Evolutionary conservation across 2,888 invertebrate species (phyloP).

Genomic region (Acanthosepion lycidas): DNA sequence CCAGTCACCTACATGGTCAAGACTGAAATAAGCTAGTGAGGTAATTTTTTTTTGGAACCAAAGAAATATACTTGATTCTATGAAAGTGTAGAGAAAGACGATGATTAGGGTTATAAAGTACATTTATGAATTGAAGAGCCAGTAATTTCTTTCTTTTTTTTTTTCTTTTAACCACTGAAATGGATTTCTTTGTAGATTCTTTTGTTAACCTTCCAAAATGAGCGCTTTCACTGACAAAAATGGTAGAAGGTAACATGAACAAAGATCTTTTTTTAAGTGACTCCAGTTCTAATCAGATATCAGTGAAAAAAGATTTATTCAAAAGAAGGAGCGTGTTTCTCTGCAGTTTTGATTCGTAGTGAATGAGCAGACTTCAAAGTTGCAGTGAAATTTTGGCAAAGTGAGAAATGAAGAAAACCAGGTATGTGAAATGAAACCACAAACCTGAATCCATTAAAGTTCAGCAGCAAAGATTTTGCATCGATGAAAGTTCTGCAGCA

Average conservation of each 20-base stretch:
- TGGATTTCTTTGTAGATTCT: neutral
- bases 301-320: too few species aligned
- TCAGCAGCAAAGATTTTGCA: neutral
- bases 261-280: too few species aligned
- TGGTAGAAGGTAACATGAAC: too few species aligned
- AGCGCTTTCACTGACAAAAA: too few species aligned
- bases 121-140: neutral
- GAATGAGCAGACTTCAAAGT: neutral
- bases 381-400: neutral
- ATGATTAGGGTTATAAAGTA: neutral
- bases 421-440: slow-evolving; percentile 20
- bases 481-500: neutral
- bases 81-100: too few species aligned
- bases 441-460: neutral
- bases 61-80: too few species aligned
- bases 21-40: too few species aligned
- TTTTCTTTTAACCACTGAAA: neutral
- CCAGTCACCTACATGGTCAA: too few species aligned
- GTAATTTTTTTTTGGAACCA: too few species aligned
- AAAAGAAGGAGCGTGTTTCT: too few species aligned
- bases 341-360: too few species aligned
- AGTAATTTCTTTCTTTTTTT: neutral
- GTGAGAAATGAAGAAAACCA: neutral
- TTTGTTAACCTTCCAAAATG: neutral
- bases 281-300: too few species aligned